A percentile compares a stretch with the other conserved stretches of the same genome.
Conservation (phyloP, 2,888 invertebrate genomes). For the Trissonchulus latispiculum region DNA sequence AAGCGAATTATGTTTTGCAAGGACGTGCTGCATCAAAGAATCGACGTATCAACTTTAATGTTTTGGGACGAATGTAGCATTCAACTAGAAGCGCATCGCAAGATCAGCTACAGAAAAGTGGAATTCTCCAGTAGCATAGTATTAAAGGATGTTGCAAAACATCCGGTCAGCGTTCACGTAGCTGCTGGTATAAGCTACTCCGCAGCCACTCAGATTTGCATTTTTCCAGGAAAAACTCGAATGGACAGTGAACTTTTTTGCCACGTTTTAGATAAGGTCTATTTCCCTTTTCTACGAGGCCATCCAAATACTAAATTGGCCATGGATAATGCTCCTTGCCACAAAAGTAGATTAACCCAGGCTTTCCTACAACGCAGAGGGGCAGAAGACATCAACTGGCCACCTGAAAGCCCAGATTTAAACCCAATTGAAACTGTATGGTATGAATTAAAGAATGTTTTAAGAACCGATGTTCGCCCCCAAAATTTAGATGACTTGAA, state of each 20-base stretch:
- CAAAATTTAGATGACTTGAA: neutral
- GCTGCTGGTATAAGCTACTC: neutral
- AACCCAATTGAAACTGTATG: neutral
- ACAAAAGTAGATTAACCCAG: neutral
- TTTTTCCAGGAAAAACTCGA: neutral
- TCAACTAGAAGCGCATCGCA: too few species aligned
- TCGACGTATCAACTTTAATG: too few species aligned
- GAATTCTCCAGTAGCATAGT: neutral
- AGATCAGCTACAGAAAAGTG: too few species aligned
- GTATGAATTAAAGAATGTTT: neutral
- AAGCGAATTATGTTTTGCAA: too few species aligned
- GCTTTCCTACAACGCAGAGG: neutral
- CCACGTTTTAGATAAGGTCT: too few species aligned
- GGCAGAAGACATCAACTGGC: neutral
- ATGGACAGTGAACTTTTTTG: neutral
- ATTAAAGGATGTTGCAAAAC: neutral
- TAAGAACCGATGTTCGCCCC: neutral
- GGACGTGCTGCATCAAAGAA: too few species aligned
- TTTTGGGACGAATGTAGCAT: too few species aligned
- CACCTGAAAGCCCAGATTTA: slow-evolving; percentile 6
- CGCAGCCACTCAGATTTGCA: neutral
- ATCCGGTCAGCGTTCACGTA: too few species aligned
- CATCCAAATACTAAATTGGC: too few species aligned
- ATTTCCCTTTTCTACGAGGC: too few species aligned
- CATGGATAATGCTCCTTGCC: neutral